Percentiles rank a stretch among this genome's conserved stretches.
phyloP scores from a whole-genome alignment of 2,888 invertebrate species.

The Hirtodrosophila alboralis region DNA sequence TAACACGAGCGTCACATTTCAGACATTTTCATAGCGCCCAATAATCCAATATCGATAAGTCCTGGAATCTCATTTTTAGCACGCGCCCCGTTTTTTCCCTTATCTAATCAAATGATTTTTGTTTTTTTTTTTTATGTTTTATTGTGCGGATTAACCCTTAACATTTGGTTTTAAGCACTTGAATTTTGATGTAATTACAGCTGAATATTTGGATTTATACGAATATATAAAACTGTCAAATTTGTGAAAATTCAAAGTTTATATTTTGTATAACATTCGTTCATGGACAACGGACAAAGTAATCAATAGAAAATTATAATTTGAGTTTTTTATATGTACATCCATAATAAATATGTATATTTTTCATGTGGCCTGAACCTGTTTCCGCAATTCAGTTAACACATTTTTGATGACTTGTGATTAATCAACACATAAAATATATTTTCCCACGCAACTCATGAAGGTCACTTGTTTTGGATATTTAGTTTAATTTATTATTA shows the following conservation, averaged over 20 bases:
- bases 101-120: constrained; percentile 37
- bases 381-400: constrained; percentile 15
- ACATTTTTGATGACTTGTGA: constrained; percentile 3
- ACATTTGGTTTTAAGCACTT: constrained; percentile 24
- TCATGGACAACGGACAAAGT: constrained; percentile 28
- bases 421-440: constrained; percentile 31
- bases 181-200: constrained; percentile 40
- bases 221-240: constrained; percentile 27
- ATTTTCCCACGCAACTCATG: constrained; percentile 42
- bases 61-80: constrained; percentile 19
- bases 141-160: constrained; percentile 28
- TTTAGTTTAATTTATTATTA: not conserved
- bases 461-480: constrained; percentile 4
- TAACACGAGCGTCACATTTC: constrained; percentile 9
- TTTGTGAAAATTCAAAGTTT: constrained; percentile 23
- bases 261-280: constrained; percentile 1
- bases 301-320: constrained; percentile 7
- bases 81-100: constrained; percentile 30
- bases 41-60: constrained; percentile 26
- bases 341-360: not conserved
- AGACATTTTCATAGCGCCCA: constrained; percentile 35
- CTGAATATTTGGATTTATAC: constrained; percentile 37
- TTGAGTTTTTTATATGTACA: not conserved
- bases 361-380: not conserved
- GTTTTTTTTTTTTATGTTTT: not conserved